Base-by-base conservation (phyloP, 2,797 vertebrate species). In the Sebastes elongatus region DNA sequence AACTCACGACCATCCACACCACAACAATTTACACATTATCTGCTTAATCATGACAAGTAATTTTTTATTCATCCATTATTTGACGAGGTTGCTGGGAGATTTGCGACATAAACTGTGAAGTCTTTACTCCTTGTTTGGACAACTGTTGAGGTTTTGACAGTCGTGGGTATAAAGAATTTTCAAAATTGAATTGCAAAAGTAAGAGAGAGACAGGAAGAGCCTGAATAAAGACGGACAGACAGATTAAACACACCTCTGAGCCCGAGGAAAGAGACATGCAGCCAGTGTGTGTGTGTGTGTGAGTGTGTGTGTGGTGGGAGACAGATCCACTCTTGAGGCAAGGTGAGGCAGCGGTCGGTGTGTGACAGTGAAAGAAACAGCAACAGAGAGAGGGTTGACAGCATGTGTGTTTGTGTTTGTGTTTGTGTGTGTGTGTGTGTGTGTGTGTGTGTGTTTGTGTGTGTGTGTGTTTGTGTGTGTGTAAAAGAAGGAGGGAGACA, bases 381-480 rank as follows among this genome's bases (percentile, higher is more conserved):
- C 63, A 63, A 55, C 66, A 74, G 75, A 80, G 68, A 63, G 64
- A 76, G 8, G 11, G 74, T 6, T 76, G 82, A 83, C 74, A 78
- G 80, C 25, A 75, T 23, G 16, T 57, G n/a, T 72, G 71, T 72
- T n/a, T n/a, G n/a, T n/a, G n/a, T n/a, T n/a, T n/a, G n/a, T n/a
- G n/a, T n/a, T n/a, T 57, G n/a, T 72, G 23, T 23, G 23, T 23
- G 23, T 23, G 23, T 23, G 1, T 23, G 16, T 57, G n/a, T 72
- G 71, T 72, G 18, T 72, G 13, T 74, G 33, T 77, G 10, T 49
- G 23, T 9, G 25, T 73, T 60, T 59, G 33, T 77, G 10, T 49
- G 27, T 6, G 18, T 69, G 25, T 53, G 71, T 59, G 25, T n/a
- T n/a, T n/a, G n/a, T 70, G 71, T 59, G 27, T 77, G 10, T 49